Evolutionary conservation across 35 echinoderm and acorn worm species (phyloP).

Genomic region (Heliocidaris tuberculata): DNA sequence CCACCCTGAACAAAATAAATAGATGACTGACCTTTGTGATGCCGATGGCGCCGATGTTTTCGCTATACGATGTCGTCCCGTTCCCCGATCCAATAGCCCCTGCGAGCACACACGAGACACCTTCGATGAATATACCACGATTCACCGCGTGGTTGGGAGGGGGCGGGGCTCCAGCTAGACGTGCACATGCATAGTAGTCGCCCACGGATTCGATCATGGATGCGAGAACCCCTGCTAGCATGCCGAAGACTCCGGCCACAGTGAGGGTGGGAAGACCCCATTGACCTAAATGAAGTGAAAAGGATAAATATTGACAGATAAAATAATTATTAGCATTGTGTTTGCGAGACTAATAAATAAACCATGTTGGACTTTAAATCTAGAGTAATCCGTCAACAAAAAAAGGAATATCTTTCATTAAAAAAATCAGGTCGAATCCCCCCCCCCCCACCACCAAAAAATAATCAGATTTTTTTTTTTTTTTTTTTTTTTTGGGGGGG

Average conservation of each 20-base stretch:
- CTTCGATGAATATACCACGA: conserved; percentile 63
- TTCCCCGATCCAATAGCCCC: conserved; percentile 56
- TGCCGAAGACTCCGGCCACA: conserved; percentile 58
- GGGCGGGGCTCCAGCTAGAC: conserved; percentile 53
- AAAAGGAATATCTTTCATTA: too few relatives aligned
- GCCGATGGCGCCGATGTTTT: conserved; percentile 61
- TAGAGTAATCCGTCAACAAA: too few relatives aligned
- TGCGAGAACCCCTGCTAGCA: conserved; percentile 57
- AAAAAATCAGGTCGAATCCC: too few relatives aligned
- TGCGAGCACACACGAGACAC: conserved; percentile 50
- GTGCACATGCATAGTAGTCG: conserved; percentile 66
- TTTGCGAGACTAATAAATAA: too few relatives aligned
- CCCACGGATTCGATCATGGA: conserved; percentile 66
- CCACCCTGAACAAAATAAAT: not conserved
- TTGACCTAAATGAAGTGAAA: conserved; percentile 57
- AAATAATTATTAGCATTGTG: not conserved
- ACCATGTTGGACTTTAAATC: too few relatives aligned
- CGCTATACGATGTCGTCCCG: conserved; percentile 66
- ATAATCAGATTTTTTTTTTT: too few relatives aligned
- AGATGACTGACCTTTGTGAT: conserved; percentile 60
- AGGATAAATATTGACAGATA: not conserved
- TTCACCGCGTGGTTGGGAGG: conserved; percentile 58
- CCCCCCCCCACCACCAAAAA: too few relatives aligned
- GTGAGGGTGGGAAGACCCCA: conserved; percentile 61
- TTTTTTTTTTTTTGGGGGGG: too few relatives aligned